Base-by-base conservation (phyloP, 2,113 vertebrate species). In the Rhea americana region DNA sequence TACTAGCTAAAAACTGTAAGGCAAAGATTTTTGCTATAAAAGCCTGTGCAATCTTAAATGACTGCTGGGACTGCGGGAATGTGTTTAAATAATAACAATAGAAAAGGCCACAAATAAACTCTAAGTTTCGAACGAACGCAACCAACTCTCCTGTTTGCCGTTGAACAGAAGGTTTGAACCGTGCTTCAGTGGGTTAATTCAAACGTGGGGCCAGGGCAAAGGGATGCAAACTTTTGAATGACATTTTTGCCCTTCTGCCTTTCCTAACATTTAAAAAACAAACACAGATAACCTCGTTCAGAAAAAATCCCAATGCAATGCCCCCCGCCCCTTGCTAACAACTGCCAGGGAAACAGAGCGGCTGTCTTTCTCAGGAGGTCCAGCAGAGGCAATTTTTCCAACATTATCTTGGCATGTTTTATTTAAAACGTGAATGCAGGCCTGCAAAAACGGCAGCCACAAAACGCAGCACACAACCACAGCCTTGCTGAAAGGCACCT, bases 151-250 rank as follows among this genome's bases (percentile, higher is more conserved):
- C 66, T 61, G 65, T 41, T 35, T 7, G 39, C 50, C n/a, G 2
- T 1, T 1, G 4, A 92, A 82, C 32, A 24, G 67, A 37, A 72
- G 21, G 21, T 4, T 9, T 17, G 45, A 39, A 32, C 43, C 66
- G 41, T 5, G 28, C 47, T 63, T 2, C 0, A 53, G 67, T 37
- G 28, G 50, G 41, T 16, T 53, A 9, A 2, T 50, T 55, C 39
- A 13, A 10, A 10, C 22, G 39, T 35, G 43, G 14, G 14, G 47
- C 41, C 0, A 2, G 59, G 30, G 30, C 3, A 26, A 0, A 0
- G 45, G 1, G 1, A 25, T 65, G 37, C 55, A 1, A 2, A 47
- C 30, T 26, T 66, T 63, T 4, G 8, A 53, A 19, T 9, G 62
- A 4, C 5, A 41, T 26, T 32, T 32, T 32, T 68, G 35, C 56